phyloP scores from a whole-genome alignment of 2,113 vertebrate species.

The Lamprologus tigripictilis region DNA sequence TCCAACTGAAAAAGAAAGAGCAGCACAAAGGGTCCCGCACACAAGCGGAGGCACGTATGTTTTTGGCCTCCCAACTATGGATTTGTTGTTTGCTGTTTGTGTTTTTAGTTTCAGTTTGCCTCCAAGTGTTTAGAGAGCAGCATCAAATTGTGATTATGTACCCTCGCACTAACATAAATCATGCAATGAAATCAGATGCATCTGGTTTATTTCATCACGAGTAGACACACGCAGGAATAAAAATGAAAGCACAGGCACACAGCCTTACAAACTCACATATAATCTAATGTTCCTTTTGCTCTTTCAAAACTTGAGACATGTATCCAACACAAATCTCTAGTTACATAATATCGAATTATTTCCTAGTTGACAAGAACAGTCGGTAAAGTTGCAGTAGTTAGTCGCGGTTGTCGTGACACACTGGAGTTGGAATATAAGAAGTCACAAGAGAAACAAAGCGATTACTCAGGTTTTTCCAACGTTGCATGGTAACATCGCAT shows the following conservation, averaged over 20 bases:
- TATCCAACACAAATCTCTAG: not conserved
- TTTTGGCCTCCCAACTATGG: not conserved
- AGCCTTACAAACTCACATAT: not conserved
- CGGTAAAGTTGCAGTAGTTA: not conserved
- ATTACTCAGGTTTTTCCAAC: not conserved
- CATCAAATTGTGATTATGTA: not conserved
- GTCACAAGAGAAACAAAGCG: not conserved
- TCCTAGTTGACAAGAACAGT: not conserved
- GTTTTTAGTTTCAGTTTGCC: constrained; percentile 36
- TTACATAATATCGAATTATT: not conserved
- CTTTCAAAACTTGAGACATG: not conserved
- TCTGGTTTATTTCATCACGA: constrained; percentile 10
- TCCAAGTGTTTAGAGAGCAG: constrained; percentile 5
- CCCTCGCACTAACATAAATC: not conserved
- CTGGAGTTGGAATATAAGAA: not conserved
- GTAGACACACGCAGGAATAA: not conserved
- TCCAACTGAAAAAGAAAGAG: not conserved
- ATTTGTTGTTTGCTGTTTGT: not conserved
- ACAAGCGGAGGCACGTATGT: not conserved
- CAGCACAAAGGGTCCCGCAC: not conserved
- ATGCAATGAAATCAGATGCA: not conserved
- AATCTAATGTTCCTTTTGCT: not conserved
- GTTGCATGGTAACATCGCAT: not conserved
- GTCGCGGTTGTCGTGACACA: not conserved
- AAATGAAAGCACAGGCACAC: not conserved